These are phyloP conservation scores for Ophion obscuratus DNA, from an alignment of 2,888 invertebrate genomes.

Conservation along the genomic window DNA sequence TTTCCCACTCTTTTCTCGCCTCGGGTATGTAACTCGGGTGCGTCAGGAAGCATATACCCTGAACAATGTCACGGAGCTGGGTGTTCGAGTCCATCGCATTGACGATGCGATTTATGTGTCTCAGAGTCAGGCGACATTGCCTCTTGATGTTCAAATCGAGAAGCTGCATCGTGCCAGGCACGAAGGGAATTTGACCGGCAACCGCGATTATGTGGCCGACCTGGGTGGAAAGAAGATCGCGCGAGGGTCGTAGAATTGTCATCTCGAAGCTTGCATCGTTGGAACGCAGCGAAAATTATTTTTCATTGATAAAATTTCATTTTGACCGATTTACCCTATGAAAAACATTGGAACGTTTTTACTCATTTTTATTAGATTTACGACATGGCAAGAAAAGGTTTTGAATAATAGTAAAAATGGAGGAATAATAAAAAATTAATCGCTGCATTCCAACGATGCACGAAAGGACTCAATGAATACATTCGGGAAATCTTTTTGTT, in stretches of 20 bases:
- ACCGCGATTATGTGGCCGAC: constrained; percentile 93
- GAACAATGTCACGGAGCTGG: constrained; percentile 92
- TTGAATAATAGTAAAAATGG: not conserved
- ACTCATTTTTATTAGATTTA: too few relatives aligned
- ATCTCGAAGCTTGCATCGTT: too few relatives aligned
- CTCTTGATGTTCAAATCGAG: constrained; percentile 91
- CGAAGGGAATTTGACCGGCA: constrained; percentile 96
- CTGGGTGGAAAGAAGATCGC: constrained; percentile 82
- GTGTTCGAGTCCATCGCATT: constrained; percentile 92
- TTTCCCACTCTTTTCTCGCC: constrained; percentile 92
- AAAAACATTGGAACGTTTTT: too few relatives aligned
- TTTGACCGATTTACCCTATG: too few relatives aligned
- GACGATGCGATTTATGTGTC: constrained; percentile 93
- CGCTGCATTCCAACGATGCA: too few relatives aligned
- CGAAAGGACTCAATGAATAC: not conserved
- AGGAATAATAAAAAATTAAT: not conserved
- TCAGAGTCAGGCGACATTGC: constrained; percentile 93
- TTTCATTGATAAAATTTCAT: not conserved
- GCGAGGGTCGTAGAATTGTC: not conserved
- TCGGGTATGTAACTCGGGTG: constrained; percentile 89
- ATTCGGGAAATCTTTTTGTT: not conserved
- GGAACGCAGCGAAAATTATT: not conserved
- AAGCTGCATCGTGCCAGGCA: constrained; percentile 92
- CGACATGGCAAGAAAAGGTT: too few relatives aligned
- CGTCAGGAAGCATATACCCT: constrained; percentile 95